phyloP scores from a whole-genome alignment of 2,113 vertebrate species.

The Actenoides lindsayi region DNA sequence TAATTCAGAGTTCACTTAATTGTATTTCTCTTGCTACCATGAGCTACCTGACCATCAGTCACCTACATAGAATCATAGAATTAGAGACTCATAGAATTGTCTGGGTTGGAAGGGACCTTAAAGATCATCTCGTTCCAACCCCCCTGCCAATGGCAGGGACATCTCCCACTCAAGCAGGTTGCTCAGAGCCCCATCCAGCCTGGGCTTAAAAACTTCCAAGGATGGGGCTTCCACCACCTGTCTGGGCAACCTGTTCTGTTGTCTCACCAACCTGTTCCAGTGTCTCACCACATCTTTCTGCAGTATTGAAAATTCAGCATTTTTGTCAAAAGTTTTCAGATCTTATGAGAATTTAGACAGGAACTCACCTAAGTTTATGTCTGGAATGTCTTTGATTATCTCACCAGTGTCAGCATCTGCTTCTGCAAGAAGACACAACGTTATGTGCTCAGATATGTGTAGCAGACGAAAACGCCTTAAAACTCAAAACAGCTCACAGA shows the following conservation, averaged over 20 bases:
- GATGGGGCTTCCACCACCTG: no score
- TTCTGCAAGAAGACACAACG: constrained; percentile 11
- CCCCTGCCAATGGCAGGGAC: no score
- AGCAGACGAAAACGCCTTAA: not conserved
- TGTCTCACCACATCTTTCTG: not conserved
- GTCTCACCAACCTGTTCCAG: no score
- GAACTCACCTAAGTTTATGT: constrained; percentile 77
- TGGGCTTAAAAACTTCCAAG: no score
- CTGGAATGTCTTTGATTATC: constrained; percentile 69
- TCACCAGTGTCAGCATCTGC: not conserved
- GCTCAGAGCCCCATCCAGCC: no score
- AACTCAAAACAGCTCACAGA: not conserved
- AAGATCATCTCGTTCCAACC: no score
- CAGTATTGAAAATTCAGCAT: not conserved
- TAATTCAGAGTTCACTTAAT: not conserved
- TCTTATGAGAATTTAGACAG: not conserved
- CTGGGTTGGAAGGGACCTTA: no score
- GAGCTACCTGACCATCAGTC: not conserved
- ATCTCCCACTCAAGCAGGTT: no score
- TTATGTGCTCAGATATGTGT: not conserved
- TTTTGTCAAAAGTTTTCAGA: not conserved
- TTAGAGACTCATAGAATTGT: no score
- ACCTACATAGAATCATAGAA: no score
- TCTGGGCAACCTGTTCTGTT: no score
- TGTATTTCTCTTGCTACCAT: not conserved